Percentiles rank a stretch among this genome's conserved stretches.
These are phyloP conservation scores for Lophius americanus DNA, from an alignment of 2,797 vertebrate genomes.

Conservation along the genomic window DNA sequence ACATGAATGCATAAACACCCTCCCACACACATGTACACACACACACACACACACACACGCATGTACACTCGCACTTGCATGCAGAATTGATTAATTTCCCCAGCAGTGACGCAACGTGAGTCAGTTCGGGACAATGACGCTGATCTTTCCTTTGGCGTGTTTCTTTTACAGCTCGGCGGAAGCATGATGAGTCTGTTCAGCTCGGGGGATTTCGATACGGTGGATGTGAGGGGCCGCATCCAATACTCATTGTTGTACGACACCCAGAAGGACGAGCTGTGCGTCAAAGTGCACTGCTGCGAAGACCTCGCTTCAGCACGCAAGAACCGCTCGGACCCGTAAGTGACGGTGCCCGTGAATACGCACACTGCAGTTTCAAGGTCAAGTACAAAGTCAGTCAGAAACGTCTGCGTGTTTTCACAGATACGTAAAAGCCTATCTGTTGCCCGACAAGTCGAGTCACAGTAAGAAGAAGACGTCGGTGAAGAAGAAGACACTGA, in stretches of 20 bases:
- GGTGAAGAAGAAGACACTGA: conserved; percentile 90
- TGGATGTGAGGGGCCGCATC: conserved; percentile 88
- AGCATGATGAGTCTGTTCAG: conserved; percentile 94
- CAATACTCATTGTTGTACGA: conserved; percentile 89
- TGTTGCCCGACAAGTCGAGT: conserved; percentile 91
- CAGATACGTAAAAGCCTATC: conserved; percentile 96
- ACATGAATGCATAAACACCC: conserved; percentile 6
- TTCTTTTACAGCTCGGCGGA: conserved; percentile 84
- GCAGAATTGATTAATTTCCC: conserved; percentile 32
- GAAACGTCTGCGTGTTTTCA: conserved; percentile 8
- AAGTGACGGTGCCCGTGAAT: conserved; percentile 69
- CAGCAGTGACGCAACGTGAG: conserved; percentile 54
- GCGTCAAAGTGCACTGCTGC: conserved; percentile 86
- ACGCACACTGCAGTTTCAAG: conserved; percentile 6
- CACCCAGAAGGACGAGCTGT: conserved; percentile 83
- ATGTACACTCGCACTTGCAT: neutral
- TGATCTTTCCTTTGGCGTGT: conserved; percentile 44
- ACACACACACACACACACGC: neutral
- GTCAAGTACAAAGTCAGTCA: conserved; percentile 5
- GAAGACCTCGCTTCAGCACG: conserved; percentile 88
- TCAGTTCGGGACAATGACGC: conserved; percentile 69
- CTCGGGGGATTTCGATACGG: conserved; percentile 85
- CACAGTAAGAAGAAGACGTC: conserved; percentile 93
- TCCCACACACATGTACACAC: neutral
- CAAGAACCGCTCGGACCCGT: conserved; percentile 91